Percentiles rank a stretch among this genome's conserved stretches.
Evolutionary conservation across 2,888 invertebrate genomes (phyloP).

Genomic region (Fabriciana adippe): DNA sequence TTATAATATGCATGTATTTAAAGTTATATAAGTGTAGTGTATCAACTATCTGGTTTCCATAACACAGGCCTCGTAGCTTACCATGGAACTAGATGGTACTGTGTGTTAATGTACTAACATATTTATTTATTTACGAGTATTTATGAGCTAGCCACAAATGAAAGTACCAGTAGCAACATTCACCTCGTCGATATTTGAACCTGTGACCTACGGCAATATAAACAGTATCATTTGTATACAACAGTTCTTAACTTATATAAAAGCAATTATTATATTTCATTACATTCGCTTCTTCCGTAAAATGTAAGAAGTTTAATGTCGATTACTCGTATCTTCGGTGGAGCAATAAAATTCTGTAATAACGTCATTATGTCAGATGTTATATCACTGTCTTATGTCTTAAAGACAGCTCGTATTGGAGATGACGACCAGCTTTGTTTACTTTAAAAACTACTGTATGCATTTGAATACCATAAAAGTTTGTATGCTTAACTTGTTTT

Average conservation of each 20-base stretch:
- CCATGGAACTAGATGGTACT: no score
- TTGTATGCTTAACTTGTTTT: no score
- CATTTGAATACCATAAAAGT: no score
- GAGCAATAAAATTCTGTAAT: constrained; percentile 18
- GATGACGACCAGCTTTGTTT: background rate
- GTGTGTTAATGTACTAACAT: no score
- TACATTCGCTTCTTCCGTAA: constrained; percentile 11
- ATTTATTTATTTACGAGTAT: no score
- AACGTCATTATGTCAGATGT: constrained; percentile 18
- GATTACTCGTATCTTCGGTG: constrained; percentile 5
- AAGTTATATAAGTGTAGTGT: no score
- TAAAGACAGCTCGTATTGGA: background rate
- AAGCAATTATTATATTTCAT: constrained; percentile 12
- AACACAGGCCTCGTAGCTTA: no score
- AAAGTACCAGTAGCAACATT: no score
- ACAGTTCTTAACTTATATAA: constrained; percentile 10
- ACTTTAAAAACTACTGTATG: background rate
- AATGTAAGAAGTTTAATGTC: constrained; percentile 2
- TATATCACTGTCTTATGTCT: constrained; percentile 3
- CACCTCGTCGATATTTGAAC: background rate
- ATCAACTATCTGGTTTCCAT: no score
- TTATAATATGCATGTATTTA: no score
- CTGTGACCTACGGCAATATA: background rate
- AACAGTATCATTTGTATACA: background rate
- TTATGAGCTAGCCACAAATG: no score